Evolutionary conservation across 2,797 vertebrate genomes (phyloP), one percentile per base, ranked within the genome.

Genomic region (Gambusia yucatana): DNA sequence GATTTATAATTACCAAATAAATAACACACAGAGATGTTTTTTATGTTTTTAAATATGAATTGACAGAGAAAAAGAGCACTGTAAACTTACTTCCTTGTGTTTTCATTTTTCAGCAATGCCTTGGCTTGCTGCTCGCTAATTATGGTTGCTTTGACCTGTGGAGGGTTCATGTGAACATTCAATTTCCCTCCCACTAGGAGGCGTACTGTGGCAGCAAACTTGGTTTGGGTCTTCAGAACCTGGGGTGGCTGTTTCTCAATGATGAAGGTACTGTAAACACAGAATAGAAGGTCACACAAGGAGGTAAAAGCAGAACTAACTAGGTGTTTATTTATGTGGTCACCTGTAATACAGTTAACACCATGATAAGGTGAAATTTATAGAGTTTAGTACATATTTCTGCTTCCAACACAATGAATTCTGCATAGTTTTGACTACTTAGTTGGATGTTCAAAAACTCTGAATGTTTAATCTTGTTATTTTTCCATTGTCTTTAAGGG

Each of bases 141-240:
- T 93, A 99, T 99, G 93, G 98, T 98, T 63, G 98, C 98, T 92
- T 99, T 99, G 88, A 99, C 98, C 91, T 99, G 98, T 0, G 98
- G 98, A 0, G 98, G 98, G 93, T 99, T 99, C 98, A 99, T 99
- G 93, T 99, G 98, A 79, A 99, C 98, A 0, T 99, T 99, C 88
- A 99, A 90, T 92, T 99, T 99, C 75, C 98, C 98, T 0, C 98
- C 98, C 36, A 99, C 98, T 86, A 99, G 94, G 71, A 99, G 96
- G 79, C 98, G 96, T 83, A 99, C 98, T 0, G 98, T 98, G 43
- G 98, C 98, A 0, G 98, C 98, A 16, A 99, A 99, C 94, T 98
- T 99, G 72, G 98, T 99, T 95, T 99, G 98, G 1, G 98, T 99
- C 95, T 99, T 96, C n/a, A 96, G 85, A 85, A 99, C 98, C 90